A percentile compares a stretch with the other conserved stretches of the same genome.
phyloP scores from a whole-genome alignment of 2,888 invertebrate species.

The Tenthredo livida region DNA sequence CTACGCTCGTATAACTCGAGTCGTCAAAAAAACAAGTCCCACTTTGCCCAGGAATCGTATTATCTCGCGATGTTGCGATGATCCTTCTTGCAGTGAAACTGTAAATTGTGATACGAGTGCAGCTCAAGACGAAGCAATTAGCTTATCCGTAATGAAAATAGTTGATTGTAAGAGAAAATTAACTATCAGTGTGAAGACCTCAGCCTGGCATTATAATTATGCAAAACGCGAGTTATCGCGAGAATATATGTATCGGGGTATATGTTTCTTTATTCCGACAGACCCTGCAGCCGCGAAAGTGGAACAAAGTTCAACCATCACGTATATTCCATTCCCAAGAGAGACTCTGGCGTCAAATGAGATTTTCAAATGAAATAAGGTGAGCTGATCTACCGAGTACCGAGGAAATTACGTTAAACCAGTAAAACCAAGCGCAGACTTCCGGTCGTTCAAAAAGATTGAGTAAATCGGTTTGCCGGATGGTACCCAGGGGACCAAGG shows the following conservation, averaged over 20 bases:
- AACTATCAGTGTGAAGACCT: neutral
- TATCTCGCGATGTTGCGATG: neutral
- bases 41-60: neutral
- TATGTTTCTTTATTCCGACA: neutral
- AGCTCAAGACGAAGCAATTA: neutral
- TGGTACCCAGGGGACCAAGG: neutral
- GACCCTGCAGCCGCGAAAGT: neutral
- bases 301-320: neutral
- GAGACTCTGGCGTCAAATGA: conserved; percentile 16
- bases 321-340: neutral
- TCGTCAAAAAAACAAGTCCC: neutral
- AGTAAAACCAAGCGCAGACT: neutral
- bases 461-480: conserved; percentile 26
- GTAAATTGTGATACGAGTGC: neutral
- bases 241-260: neutral
- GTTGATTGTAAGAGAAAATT: neutral
- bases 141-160: neutral
- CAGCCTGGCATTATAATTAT: neutral
- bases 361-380: conserved; percentile 15
- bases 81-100: neutral
- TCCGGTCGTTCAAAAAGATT: conserved; percentile 24
- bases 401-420: conserved; percentile 32
- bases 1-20: neutral
- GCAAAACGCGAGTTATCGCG: neutral
- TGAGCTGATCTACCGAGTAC: conserved; percentile 22